These are phyloP conservation scores for Pyrochroa serraticornis DNA, from an alignment of 2,888 invertebrate genomes.

Conservation along the genomic window DNA sequence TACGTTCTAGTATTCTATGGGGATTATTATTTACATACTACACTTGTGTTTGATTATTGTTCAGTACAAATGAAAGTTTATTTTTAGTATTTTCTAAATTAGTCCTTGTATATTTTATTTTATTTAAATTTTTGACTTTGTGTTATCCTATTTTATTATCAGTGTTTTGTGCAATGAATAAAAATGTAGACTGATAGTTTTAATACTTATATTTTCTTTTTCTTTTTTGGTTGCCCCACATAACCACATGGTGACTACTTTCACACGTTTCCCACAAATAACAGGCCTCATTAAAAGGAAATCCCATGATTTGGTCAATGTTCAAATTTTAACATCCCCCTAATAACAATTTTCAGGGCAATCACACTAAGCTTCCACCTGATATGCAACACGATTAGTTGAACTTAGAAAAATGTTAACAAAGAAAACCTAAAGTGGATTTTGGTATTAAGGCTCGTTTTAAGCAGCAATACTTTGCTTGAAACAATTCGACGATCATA, in stretches of 20 bases:
- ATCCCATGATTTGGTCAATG: background rate
- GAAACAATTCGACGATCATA: too few species aligned
- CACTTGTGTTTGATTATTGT: conserved; percentile 43
- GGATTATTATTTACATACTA: conserved; percentile 46
- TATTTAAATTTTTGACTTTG: conserved; percentile 44
- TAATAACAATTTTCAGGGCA: too few species aligned
- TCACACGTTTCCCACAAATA: background rate
- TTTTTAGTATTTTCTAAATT: conserved; percentile 52
- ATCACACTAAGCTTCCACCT: too few species aligned
- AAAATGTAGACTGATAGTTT: conserved; percentile 57
- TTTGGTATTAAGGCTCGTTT: too few species aligned
- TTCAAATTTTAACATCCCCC: too few species aligned
- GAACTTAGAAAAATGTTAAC: too few species aligned
- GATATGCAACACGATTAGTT: too few species aligned
- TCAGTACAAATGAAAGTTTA: conserved; percentile 54
- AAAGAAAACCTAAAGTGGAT: too few species aligned
- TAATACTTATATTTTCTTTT: conserved; percentile 43
- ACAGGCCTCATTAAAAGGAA: background rate
- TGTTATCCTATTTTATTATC: conserved; percentile 54
- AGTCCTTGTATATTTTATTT: conserved; percentile 50
- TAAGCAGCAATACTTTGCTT: too few species aligned
- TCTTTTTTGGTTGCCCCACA: conserved; percentile 29
- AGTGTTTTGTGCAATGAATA: conserved; percentile 58
- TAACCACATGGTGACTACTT: background rate
- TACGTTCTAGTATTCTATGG: conserved; percentile 46